Percentiles rank a stretch among this genome's conserved stretches.
Conservation (phyloP, 2,113 vertebrate species). For the Siphamia tubifer region DNA sequence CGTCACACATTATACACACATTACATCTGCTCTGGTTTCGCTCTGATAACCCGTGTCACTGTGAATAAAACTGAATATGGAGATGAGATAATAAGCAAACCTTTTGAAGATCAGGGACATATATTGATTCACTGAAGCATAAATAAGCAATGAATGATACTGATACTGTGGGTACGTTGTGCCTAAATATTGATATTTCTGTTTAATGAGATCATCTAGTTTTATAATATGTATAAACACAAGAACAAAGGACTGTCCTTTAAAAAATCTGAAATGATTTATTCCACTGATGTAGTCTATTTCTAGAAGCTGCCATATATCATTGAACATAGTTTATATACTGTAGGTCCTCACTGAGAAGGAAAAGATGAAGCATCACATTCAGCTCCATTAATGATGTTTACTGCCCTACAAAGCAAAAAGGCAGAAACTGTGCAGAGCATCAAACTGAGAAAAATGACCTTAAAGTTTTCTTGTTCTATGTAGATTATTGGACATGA, state of each 20-base stretch:
- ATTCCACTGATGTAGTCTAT: too few species aligned
- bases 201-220: conserved; percentile 12
- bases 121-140: conserved; percentile 12
- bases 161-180: neutral
- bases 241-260: neutral
- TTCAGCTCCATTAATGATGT: too few species aligned
- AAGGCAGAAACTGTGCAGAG: too few species aligned
- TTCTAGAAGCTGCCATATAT: neutral
- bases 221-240: neutral
- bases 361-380: too few species aligned
- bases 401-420: too few species aligned
- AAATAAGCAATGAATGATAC: conserved; percentile 2
- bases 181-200: neutral
- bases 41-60: neutral
- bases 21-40: neutral
- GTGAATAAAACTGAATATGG: neutral
- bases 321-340: too few species aligned
- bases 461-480: too few species aligned
- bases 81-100: neutral
- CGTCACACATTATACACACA: neutral
- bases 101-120: neutral
- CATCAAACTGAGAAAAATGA: too few species aligned
- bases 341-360: too few species aligned
- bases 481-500: too few species aligned
- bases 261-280: neutral